Percentiles rank a stretch among this genome's conserved stretches.
Evolutionary conservation across 1,140 invertebrate species (phyloP).

Genomic region (Lithobius niger): DNA sequence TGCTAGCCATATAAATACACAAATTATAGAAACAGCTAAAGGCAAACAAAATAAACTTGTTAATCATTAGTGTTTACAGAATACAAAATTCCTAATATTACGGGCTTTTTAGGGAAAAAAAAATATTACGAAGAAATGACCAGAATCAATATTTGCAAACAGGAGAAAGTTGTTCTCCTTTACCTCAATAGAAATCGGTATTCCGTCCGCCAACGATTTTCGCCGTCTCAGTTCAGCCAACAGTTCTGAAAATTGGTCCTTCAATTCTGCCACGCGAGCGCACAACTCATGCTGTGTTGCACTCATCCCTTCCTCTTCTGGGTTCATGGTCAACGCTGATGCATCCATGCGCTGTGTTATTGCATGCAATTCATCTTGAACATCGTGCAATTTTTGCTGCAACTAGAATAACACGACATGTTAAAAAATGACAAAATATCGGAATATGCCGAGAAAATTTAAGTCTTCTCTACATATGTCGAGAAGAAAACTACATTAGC

Average conservation of each 20-base stretch:
- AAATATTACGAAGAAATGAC: no score
- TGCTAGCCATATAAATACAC: no score
- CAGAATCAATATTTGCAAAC: no score
- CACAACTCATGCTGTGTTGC: slow-evolving; percentile 24
- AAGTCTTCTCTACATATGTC: no score
- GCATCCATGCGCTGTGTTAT: slow-evolving; percentile 30
- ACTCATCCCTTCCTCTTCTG: slow-evolving; percentile 6
- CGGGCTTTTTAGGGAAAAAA: no score
- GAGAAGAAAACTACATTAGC: not conserved
- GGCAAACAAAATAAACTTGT: no score
- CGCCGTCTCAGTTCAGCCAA: slow-evolving; percentile 36
- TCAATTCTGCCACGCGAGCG: slow-evolving; percentile 35
- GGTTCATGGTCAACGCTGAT: slow-evolving; percentile 7
- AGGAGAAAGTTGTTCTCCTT: no score
- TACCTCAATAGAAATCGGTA: slow-evolving; percentile 21
- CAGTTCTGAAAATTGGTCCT: slow-evolving; percentile 38
- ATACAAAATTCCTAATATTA: no score
- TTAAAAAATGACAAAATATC: not conserved
- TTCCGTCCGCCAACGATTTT: slow-evolving; percentile 33
- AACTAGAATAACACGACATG: slow-evolving; percentile 26
- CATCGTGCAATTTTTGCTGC: slow-evolving; percentile 34
- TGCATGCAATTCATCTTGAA: slow-evolving; percentile 38
- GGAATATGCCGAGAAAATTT: no score
- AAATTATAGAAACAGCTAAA: no score
- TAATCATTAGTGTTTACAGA: no score